Base-by-base conservation (phyloP, 2,888 invertebrate species). In the Tetragonula carbonaria region DNA sequence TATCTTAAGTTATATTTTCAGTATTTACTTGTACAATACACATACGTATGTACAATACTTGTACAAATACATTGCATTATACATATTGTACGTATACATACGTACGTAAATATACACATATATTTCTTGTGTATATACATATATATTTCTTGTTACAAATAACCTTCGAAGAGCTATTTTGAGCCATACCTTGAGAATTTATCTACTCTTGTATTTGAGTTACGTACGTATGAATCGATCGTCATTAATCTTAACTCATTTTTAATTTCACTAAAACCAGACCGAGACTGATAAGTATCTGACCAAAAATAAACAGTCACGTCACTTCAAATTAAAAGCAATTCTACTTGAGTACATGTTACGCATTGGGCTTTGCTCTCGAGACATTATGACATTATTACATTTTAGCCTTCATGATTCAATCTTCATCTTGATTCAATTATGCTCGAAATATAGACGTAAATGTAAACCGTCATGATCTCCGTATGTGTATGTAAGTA, bases 231-330 rank as follows among this genome's bases (percentile, higher is more conserved):
- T 80, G 83, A 84, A 74, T 84, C 77, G 87, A 79, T 77, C 82
- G 80, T 86, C 77, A 81, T 74, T 87, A 91, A 86, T 92, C 93
- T 92, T 93, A 93, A 93, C 91, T 93, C 89, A 90, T 92, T 93
- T 92, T 85, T 33, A 21, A 83, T 89, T 86, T 88, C 86, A 91
- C 91, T 90, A 91, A 85, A 90, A 86, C 70, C 80, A 80, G 86
- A 85, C 85, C 75, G 85, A 81, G 76, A 28, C 53, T 57, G 57
- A 33, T 16, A 53, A n/a, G 53, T 45, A 59, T 59, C 33, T n/a
- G 38, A 6, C 33, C 28, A 51, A 63, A 51, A 74, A 65, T 74
- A 74, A n/a, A 5, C 51, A n/a, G 33, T 18, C 18, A 72, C 23
- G 23, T 11, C 16, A 28, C 21, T 14, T 18, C 14, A n/a, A 76